Percentiles rank a stretch among this genome's conserved stretches.
Evolutionary conservation across 2,113 vertebrate species (phyloP).

Genomic region (Pyrgilauda ruficollis): DNA sequence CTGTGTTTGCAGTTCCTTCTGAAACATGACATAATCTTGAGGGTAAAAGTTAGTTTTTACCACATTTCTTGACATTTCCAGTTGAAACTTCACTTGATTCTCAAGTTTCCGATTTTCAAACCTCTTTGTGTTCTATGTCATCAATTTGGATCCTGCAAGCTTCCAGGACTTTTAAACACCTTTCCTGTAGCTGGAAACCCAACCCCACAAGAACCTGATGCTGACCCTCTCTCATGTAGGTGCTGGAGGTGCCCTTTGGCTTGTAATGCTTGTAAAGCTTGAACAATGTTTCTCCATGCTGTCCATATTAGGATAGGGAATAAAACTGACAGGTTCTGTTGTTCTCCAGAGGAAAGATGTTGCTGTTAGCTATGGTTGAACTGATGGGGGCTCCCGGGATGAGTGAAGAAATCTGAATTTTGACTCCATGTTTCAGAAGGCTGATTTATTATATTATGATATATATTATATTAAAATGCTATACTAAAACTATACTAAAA

Average conservation of each 20-base stretch:
- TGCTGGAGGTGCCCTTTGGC: not conserved
- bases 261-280: not conserved
- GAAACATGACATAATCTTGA: not conserved
- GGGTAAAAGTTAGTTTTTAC: not conserved
- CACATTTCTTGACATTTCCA: not conserved
- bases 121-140: not conserved
- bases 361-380: not conserved
- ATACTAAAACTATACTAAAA: no score
- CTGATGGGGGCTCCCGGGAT: no score
- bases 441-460: no score
- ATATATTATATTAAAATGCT: no score
- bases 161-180: not conserved
- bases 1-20: not conserved
- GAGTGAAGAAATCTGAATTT: no score
- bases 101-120: not conserved
- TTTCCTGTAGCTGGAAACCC: not conserved
- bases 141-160: rapidly evolving
- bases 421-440: no score
- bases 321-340: not conserved
- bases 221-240: not conserved
- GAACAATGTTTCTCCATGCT: not conserved
- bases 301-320: not conserved
- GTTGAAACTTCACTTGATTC: not conserved
- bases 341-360: not conserved
- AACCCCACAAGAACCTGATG: not conserved